Evolutionary conservation across 2,797 vertebrate species (phyloP).

Genomic region (Macropus fuliginosus): DNA sequence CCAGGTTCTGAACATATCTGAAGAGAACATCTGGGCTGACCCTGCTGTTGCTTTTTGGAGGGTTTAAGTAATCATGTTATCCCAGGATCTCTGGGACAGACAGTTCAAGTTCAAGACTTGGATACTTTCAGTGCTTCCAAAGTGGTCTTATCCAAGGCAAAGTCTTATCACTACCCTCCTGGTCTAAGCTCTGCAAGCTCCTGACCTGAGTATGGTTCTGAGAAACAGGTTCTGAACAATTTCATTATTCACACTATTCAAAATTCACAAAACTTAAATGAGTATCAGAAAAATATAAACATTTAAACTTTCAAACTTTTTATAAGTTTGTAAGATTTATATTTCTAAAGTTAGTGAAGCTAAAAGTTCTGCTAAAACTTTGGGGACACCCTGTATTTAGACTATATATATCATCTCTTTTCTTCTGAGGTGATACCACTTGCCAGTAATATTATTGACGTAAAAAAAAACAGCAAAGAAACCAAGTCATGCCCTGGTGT

Average conservation of each 20-base stretch:
- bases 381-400: background rate
- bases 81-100: background rate
- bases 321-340: no score
- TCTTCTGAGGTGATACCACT: background rate
- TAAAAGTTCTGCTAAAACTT: background rate
- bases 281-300: no score
- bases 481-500: background rate
- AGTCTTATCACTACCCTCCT: no score
- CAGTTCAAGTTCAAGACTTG: background rate
- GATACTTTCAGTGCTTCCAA: background rate
- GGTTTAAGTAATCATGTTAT: background rate
- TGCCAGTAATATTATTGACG: background rate
- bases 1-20: background rate
- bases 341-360: background rate
- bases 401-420: background rate
- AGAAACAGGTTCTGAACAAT: no score
- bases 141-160: background rate
- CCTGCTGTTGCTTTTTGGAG: background rate
- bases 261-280: no score
- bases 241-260: no score
- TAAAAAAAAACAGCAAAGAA: background rate
- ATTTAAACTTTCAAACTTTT: no score
- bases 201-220: no score
- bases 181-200: no score
- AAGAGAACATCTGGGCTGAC: background rate